A percentile compares a stretch with the other conserved stretches of the same genome.
Evolutionary conservation across 2,888 invertebrate species (phyloP).

Genomic region (Drosophila cognata): DNA sequence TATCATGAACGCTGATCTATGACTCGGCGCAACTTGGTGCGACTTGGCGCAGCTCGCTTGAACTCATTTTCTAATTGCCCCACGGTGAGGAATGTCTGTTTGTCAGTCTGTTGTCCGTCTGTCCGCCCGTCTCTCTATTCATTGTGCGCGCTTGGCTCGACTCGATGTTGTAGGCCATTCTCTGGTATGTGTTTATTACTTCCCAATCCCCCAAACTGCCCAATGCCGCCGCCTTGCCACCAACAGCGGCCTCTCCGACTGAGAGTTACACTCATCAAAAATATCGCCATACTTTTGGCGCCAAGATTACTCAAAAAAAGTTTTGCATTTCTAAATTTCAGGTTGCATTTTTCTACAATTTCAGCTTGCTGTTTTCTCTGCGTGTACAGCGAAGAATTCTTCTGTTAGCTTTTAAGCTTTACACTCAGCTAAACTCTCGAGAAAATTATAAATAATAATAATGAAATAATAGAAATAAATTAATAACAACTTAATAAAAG

Average conservation of each 20-base stretch:
- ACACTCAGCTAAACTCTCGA: neutral
- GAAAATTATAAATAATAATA: neutral
- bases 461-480: neutral
- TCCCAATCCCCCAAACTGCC: conserved; percentile 4
- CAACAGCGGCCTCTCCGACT: conserved; percentile 5
- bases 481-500: neutral
- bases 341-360: neutral
- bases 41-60: conserved; percentile 68
- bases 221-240: neutral
- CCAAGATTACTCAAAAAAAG: neutral
- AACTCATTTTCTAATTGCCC: conserved; percentile 79
- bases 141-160: conserved; percentile 43
- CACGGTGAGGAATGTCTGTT: conserved; percentile 72
- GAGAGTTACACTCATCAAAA: neutral
- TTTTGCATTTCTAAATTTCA: neutral
- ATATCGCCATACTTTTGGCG: neutral
- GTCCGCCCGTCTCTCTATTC: conserved; percentile 51
- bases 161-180: conserved; percentile 33
- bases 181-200: conserved; percentile 63
- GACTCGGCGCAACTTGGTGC: conserved; percentile 69
- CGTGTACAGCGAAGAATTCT: neutral
- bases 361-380: neutral
- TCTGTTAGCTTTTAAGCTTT: neutral
- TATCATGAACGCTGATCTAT: conserved; percentile 79
- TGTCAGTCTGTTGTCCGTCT: neutral